Base-by-base conservation (phyloP, 2,888 invertebrate species). In the Amphiduros pacificus region DNA sequence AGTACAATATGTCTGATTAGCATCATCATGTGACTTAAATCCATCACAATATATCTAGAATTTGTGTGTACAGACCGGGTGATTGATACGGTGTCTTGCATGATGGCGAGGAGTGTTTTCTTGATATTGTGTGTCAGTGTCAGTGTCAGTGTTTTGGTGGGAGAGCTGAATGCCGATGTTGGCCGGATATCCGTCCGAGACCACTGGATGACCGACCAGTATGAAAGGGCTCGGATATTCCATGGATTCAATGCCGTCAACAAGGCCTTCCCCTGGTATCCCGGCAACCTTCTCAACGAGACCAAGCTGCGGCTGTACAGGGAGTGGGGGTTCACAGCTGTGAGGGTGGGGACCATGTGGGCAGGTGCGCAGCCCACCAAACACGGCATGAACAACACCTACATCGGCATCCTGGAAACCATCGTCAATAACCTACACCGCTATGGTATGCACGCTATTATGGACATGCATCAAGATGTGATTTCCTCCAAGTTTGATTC, bases 331-430 rank as follows among this genome's bases (percentile, higher is more conserved):
- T 73, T 72, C 59, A 72, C 71, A 61, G 71, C 64, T 1, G 68
- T 77, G 9, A 66, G 76, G n/a, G 55, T 76, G 24, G 76, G 76
- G 6, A 55, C 61, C 22, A 74, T 77, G 74, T 76, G 76, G 76
- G 49, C 69, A 17, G 76, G 76, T 5, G 55, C 71, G 1, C 62
- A 71, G 56, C 73, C 74, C 14, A 6, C 28, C 24, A 59, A 60
- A 48, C 64, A 59, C 6, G 1, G 31, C 9, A 52, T 60, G 22
- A 72, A 72, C 55, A 32, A 59, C 28, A 66, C 70, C 17, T 72
- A 72, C 49, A 31, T 72, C 29, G 55, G 55, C n/a, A 61, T 66
- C 20, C 41, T 71, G 54, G 28, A 51, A 31, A 55, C 31, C 17
- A 68, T 70, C 24, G 65, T 70, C 4, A 31, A 64, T n/a, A 55